Percentiles rank a stretch among this genome's conserved stretches.
Evolutionary conservation across 92 coral and sea anemone species (phyloP).

Genomic region (Phenganax stokvisi): DNA sequence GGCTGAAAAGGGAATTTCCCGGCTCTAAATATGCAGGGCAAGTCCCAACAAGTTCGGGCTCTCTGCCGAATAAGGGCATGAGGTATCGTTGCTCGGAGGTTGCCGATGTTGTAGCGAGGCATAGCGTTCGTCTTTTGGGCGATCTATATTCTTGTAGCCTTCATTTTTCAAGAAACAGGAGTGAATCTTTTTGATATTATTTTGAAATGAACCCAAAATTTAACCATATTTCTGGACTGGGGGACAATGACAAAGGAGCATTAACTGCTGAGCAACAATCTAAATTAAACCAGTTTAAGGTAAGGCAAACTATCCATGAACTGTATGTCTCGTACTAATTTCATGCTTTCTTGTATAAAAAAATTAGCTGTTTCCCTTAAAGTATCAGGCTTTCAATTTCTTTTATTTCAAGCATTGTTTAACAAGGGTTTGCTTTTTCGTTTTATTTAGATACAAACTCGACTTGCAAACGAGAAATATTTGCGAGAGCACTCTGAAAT

Average conservation of each 20-base stretch:
- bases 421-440: neutral
- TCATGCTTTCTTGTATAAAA: neutral
- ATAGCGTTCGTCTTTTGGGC: no score
- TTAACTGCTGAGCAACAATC: constrained; percentile 51
- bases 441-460: constrained; percentile 18
- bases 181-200: no score
- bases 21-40: constrained; percentile 21
- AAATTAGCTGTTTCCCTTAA: neutral
- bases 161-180: no score
- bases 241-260: constrained; percentile 47
- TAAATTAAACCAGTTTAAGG: constrained; percentile 50
- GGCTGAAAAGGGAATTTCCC: constrained; percentile 24
- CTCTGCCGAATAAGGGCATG: neutral
- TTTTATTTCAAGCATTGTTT: no score
- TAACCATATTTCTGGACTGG: constrained; percentile 42
- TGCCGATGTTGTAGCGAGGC: no score
- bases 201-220: constrained; percentile 1
- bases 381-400: neutral
- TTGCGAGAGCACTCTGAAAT: constrained; percentile 29
- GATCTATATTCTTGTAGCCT: no score
- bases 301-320: neutral
- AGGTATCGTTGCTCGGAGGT: no score
- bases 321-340: neutral
- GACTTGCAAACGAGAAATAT: constrained; percentile 29
- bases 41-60: constrained; percentile 25